phyloP scores from a whole-genome alignment of 2,113 vertebrate genomes.

The Cariama cristata region DNA sequence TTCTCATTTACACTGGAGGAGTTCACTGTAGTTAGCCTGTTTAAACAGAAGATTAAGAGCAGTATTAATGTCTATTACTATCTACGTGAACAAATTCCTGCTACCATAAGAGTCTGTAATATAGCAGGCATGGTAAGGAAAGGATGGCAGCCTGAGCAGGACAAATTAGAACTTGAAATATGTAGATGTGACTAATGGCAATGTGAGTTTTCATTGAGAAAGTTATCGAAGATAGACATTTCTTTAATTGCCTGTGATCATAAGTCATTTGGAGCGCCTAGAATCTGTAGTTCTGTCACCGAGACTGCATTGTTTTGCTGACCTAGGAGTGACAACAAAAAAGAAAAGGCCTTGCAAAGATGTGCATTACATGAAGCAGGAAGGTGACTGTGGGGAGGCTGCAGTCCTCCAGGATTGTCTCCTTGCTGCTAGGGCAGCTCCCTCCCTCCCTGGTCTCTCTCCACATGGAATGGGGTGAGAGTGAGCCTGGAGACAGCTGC shows the following conservation, averaged over 20 bases:
- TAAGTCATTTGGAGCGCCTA: not conserved
- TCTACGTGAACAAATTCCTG: not conserved
- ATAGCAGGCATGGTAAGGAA: not conserved
- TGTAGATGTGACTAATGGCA: not conserved
- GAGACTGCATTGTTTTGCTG: not conserved
- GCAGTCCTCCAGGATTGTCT: not conserved
- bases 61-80: not conserved
- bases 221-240: not conserved
- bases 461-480: fast-evolving
- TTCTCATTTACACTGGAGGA: not conserved
- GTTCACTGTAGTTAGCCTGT: not conserved
- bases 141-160: not conserved
- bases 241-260: not conserved
- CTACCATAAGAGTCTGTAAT: not conserved
- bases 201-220: not conserved
- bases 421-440: not conserved
- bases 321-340: not conserved
- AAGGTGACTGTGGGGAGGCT: not conserved
- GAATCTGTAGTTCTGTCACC: not conserved
- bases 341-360: not conserved
- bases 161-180: not conserved
- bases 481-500: not conserved
- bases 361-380: not conserved
- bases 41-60: not conserved
- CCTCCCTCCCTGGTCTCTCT: not conserved